phyloP scores from a whole-genome alignment of 2,797 vertebrate genomes.

The Bufotes viridis region DNA sequence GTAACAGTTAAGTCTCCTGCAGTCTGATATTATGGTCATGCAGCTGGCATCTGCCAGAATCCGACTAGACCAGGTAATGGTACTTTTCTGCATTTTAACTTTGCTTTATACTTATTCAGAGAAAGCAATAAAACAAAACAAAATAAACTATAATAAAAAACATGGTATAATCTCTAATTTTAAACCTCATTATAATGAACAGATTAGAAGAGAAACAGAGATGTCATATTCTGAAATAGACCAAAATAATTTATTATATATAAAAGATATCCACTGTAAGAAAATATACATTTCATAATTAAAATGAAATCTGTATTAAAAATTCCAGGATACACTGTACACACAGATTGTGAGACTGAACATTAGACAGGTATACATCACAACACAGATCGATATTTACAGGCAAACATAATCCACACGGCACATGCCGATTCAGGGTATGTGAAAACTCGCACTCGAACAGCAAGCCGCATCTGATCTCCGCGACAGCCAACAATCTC shows the following conservation, averaged over 20 bases:
- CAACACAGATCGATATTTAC: conserved; percentile 94
- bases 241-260: conserved; percentile 40
- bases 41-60: too few species aligned
- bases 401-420: conserved; percentile 99
- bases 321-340: neutral
- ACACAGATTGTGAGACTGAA: too few species aligned
- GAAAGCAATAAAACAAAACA: too few species aligned
- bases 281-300: conserved; percentile 42
- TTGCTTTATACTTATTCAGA: too few species aligned
- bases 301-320: neutral
- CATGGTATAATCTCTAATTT: too few species aligned
- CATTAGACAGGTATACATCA: conserved; percentile 69
- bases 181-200: too few species aligned
- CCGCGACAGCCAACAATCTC: conserved; percentile 94
- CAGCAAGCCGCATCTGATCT: conserved; percentile 91
- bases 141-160: too few species aligned
- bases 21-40: too few species aligned
- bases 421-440: conserved; percentile 93
- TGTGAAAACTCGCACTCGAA: conserved; percentile 89
- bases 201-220: too few species aligned
- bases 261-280: neutral
- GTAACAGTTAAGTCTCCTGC: too few species aligned
- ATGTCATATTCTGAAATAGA: neutral
- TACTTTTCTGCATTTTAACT: too few species aligned
- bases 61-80: too few species aligned